phyloP scores from a whole-genome alignment of 2,888 invertebrate genomes.

The Spilosoma lubricipeda region DNA sequence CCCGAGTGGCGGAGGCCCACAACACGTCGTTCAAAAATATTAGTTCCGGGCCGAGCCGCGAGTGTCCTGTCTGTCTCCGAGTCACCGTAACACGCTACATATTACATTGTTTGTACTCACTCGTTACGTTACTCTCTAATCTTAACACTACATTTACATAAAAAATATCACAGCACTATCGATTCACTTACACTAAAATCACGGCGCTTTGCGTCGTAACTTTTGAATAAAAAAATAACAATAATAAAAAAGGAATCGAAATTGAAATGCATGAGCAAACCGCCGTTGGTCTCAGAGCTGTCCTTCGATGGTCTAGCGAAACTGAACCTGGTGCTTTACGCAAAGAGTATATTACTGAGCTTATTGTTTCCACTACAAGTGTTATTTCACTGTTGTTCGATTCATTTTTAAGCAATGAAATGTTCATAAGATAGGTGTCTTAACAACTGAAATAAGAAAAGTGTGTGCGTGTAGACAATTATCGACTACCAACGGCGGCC shows the following conservation, averaged over 20 bases:
- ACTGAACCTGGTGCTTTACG: neutral
- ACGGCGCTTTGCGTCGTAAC: conserved; percentile 77
- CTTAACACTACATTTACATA: conserved; percentile 84
- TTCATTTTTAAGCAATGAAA: neutral
- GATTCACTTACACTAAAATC: conserved; percentile 84
- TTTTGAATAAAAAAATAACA: conserved; percentile 65
- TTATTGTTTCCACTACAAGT: neutral
- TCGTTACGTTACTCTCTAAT: conserved; percentile 73
- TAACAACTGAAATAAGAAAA: neutral
- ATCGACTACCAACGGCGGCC: conserved; percentile 54
- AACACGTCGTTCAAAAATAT: neutral
- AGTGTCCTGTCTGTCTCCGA: conserved; percentile 27
- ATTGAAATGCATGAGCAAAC: conserved; percentile 73
- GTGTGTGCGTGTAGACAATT: neutral
- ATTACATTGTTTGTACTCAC: conserved; percentile 80
- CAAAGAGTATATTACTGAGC: neutral
- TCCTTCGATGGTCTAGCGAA: conserved; percentile 7
- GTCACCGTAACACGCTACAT: conserved; percentile 57
- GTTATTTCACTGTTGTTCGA: neutral
- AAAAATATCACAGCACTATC: conserved; percentile 86
- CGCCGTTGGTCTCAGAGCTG: conserved; percentile 55
- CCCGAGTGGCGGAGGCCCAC: neutral
- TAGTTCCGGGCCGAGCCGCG: conserved; percentile 32
- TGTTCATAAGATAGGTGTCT: neutral
- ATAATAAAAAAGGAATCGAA: conserved; percentile 79